Base-by-base conservation (phyloP, 2,113 vertebrate species). In the Tenrec ecaudatus region DNA sequence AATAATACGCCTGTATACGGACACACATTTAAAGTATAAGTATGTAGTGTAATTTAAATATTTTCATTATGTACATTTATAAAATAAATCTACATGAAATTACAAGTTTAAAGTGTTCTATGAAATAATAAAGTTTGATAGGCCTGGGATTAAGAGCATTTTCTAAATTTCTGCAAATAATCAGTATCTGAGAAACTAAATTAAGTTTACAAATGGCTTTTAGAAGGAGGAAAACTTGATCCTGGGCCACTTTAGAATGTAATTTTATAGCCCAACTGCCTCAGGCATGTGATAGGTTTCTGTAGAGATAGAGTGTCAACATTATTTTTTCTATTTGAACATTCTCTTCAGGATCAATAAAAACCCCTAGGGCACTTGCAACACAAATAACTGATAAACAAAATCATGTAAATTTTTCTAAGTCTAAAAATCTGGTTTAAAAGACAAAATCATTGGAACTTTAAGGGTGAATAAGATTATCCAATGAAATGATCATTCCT, bases 101-200 rank as follows among this genome's bases (percentile, higher is more conserved):
- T 8, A 78, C 15, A 53, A 47, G 4, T 83, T 79, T 83, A 80
- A 88, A 68, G 64, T 82, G 9, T 57, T 77, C 29, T 68, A 9
- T 29, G 8, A 86, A 95, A 84, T 68, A 17, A 3, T 87, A 1
- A 17, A 11, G 83, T 57, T 88, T 88, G 11, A 66, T 23, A 68
- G 20, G 1, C 3, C 89, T 14, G 9, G 31, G 57, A 47, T 79
- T 60, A 10, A 84, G 43, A 66, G 14, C 43, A 1, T 92, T 80
- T 77, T 47, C 27, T 92, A 76, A 93, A 92, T 79, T 87, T 53
- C n/a, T 82, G 29, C 43, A 78, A 60, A 5, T 62, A 57, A 60
- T 75, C 20, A 62, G 4, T 17, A 64, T 2, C 43, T 88, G 53
- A 17, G 85, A 82, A 6, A 33, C 27, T 73, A 90, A 92, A 87